Evolutionary conservation across 2,797 vertebrate species (phyloP).

Genomic region (Cyprinella venusta): DNA sequence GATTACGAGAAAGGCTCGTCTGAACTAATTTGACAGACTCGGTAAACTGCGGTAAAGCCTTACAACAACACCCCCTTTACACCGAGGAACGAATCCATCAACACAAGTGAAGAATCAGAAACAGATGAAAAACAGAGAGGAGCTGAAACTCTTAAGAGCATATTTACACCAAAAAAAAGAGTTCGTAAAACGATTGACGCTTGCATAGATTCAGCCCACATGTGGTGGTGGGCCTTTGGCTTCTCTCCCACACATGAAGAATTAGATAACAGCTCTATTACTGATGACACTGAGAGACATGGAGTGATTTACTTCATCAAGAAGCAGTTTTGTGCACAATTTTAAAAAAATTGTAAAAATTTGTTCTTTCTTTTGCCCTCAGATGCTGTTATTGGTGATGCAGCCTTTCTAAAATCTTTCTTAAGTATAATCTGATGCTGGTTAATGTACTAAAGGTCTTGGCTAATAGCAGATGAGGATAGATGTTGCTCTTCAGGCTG

Average conservation of each 20-base stretch:
- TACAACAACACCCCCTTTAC: conserved; percentile 7
- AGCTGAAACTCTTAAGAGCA: not conserved
- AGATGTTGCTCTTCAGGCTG: conserved; percentile 9
- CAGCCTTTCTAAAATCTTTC: not conserved
- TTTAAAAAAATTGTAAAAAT: not conserved
- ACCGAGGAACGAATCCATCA: not conserved
- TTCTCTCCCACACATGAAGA: conserved; percentile 50
- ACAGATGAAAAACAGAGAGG: not conserved
- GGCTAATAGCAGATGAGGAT: conserved; percentile 47
- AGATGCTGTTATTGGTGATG: not conserved
- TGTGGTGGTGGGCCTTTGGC: conserved; percentile 54
- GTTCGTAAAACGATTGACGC: not conserved
- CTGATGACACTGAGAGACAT: conserved; percentile 7
- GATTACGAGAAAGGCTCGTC: not conserved
- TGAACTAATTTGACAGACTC: not conserved
- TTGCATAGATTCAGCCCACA: conserved; percentile 27
- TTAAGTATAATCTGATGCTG: not conserved
- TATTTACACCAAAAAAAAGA: not conserved
- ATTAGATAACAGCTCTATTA: conserved; percentile 64
- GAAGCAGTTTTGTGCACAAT: not conserved
- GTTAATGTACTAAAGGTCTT: conserved; percentile 40
- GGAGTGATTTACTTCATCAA: not conserved
- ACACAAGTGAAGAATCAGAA: not conserved
- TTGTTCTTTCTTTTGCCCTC: not conserved
- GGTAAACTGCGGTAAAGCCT: not conserved